Conservation (phyloP, 1,140 invertebrate species). For the Tetranychus urticae region DNA sequence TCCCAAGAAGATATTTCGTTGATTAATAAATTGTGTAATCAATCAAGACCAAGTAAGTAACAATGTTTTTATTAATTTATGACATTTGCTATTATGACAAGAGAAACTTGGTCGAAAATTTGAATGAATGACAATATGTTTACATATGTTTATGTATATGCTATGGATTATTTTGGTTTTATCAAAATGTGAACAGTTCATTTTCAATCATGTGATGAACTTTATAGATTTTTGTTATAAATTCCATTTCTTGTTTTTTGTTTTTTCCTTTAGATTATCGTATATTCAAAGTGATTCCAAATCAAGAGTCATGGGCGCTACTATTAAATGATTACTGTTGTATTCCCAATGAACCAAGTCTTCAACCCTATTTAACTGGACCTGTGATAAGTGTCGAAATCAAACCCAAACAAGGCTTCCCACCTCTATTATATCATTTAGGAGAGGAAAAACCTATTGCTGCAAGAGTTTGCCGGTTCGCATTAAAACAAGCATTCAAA, state of each 20-base stretch:
- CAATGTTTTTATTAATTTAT: too few species aligned
- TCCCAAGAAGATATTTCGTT: not conserved
- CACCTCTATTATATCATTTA: constrained; percentile 1
- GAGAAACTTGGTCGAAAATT: too few species aligned
- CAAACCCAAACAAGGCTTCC: constrained; percentile 15
- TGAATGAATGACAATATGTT: too few species aligned
- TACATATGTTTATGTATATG: too few species aligned
- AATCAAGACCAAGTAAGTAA: not conserved
- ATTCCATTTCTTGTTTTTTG: not conserved
- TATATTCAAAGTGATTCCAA: constrained; percentile 4
- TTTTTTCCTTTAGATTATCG: not conserved
- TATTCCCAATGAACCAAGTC: not conserved
- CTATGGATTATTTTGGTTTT: too few species aligned
- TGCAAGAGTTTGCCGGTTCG: constrained; percentile 10
- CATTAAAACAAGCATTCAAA: constrained; percentile 11
- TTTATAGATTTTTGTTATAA: not conserved
- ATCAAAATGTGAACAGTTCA: not conserved
- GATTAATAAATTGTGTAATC: not conserved
- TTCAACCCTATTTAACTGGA: not conserved
- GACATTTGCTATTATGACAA: too few species aligned
- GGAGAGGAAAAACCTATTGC: not conserved
- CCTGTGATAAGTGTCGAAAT: constrained; percentile 2
- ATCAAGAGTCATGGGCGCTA: constrained; percentile 5
- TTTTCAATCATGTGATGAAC: not conserved
- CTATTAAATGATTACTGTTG: constrained; percentile 8